phyloP scores from a whole-genome alignment of 2,888 invertebrate species.

The Chrysodeixis includens region DNA sequence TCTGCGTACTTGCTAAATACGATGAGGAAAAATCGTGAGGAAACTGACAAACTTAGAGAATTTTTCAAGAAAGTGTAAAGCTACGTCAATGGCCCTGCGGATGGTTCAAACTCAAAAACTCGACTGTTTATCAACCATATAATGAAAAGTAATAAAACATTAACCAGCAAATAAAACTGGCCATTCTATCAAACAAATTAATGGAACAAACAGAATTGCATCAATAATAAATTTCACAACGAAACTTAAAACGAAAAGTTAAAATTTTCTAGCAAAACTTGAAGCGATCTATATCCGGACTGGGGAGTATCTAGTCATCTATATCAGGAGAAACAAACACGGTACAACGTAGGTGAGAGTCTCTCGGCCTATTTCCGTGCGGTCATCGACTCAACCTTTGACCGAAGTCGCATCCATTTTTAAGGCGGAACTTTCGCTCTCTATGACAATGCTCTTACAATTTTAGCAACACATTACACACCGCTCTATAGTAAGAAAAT shows the following conservation, averaged over 20 bases:
- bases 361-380: conserved; percentile 49
- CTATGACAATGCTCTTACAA: neutral
- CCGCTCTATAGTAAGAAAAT: too few relatives aligned
- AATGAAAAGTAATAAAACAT: too few relatives aligned
- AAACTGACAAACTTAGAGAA: too few relatives aligned
- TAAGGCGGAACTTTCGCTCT: conserved; percentile 9
- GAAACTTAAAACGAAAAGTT: neutral
- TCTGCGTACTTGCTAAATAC: too few relatives aligned
- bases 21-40: too few relatives aligned
- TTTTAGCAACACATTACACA: neutral
- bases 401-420: conserved; percentile 18
- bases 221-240: neutral
- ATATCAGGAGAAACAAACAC: neutral
- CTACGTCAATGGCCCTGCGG: too few relatives aligned
- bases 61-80: too few relatives aligned
- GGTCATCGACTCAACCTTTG: conserved; percentile 50
- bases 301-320: neutral
- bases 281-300: neutral
- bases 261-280: neutral
- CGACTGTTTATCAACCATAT: too few relatives aligned
- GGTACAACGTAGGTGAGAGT: neutral
- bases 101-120: too few relatives aligned
- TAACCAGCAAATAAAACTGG: too few relatives aligned
- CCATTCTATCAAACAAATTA: neutral
- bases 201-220: neutral